Evolutionary conservation across 2,797 vertebrate genomes (phyloP).

Genomic region (Valencia hispanica): DNA sequence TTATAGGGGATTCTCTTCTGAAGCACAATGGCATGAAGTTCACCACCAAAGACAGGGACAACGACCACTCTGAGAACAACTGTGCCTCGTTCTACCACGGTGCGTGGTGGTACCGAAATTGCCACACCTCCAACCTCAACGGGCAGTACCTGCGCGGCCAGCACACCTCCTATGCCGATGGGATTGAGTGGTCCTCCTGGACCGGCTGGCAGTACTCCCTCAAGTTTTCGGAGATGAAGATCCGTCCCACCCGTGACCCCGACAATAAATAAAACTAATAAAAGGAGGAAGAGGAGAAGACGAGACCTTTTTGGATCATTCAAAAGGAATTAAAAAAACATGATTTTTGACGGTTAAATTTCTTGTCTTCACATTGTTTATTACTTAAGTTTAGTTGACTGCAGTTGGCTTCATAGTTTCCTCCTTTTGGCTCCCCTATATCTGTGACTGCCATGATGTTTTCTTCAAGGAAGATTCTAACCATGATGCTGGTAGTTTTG

Average conservation of each 20-base stretch:
- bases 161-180: constrained; percentile 95
- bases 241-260: constrained; percentile 86
- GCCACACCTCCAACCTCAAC: constrained; percentile 98
- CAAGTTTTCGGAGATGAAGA: constrained; percentile 98
- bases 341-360: constrained; percentile 60
- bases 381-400: constrained; percentile 59
- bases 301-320: constrained; percentile 42
- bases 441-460: constrained; percentile 39
- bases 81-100: constrained; percentile 97
- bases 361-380: constrained; percentile 62
- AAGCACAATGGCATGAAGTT: constrained; percentile 98
- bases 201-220: constrained; percentile 99
- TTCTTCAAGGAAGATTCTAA: constrained; percentile 22
- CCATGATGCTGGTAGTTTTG: constrained; percentile 26
- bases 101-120: constrained; percentile 99
- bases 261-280: constrained; percentile 82
- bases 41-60: constrained; percentile 96
- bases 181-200: constrained; percentile 98
- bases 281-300: constrained; percentile 1
- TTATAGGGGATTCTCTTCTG: constrained; percentile 88
- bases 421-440: constrained; percentile 38
- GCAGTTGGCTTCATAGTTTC: constrained; percentile 49
- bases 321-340: constrained; percentile 36
- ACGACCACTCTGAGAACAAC: constrained; percentile 98
- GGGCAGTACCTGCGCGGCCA: constrained; percentile 95